Conservation (phyloP, 2,888 invertebrate genomes). For the Sinotaia quadrata region DNA sequence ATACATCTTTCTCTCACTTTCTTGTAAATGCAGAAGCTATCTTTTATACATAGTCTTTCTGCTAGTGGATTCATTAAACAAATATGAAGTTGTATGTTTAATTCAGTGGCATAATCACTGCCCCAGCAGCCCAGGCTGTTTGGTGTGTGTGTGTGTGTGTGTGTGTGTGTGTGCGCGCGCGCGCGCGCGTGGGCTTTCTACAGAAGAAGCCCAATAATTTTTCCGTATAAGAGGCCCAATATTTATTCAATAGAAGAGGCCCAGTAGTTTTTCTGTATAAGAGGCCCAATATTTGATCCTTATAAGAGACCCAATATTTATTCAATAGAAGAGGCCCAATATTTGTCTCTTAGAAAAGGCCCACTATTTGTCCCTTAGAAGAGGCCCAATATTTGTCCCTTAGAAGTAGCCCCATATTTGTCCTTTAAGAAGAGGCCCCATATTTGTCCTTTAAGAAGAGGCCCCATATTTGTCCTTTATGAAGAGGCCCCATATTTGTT, state of each 20-base stretch:
- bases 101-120: too few species aligned
- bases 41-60: too few species aligned
- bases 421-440: not conserved
- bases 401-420: not conserved
- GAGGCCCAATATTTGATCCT: not conserved
- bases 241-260: not conserved
- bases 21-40: too few species aligned
- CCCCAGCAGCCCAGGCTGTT: too few species aligned
- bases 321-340: not conserved
- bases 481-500: not conserved
- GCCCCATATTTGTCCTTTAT: too few species aligned
- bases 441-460: not conserved
- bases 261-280: not conserved
- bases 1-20: too few species aligned
- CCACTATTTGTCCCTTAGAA: not conserved
- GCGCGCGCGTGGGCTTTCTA: not conserved
- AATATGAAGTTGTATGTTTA: too few species aligned
- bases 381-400: not conserved
- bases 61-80: too few species aligned
- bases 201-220: not conserved
- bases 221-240: not conserved
- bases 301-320: not conserved
- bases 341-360: not conserved
- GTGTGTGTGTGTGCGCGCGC: not conserved
- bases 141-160: slow-evolving; percentile 14